phyloP scores from a whole-genome alignment of 2,888 invertebrate species.

The Tetragonisca angustula region DNA sequence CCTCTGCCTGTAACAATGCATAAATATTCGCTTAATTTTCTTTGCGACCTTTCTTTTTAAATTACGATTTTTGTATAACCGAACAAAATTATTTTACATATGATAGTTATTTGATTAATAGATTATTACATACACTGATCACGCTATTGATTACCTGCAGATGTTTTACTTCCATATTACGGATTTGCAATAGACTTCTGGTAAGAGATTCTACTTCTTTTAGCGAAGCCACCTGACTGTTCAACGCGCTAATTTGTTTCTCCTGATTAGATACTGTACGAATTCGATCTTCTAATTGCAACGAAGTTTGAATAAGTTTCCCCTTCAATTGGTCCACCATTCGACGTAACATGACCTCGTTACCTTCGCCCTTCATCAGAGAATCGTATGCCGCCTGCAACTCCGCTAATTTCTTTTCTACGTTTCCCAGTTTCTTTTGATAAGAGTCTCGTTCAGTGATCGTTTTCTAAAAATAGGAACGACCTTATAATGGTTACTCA shows the following conservation, averaged over 20 bases:
- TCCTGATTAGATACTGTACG: slow-evolving; percentile 87
- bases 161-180: slow-evolving; percentile 92
- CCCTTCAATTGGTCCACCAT: slow-evolving; percentile 77
- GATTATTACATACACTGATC: neutral
- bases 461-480: slow-evolving; percentile 67
- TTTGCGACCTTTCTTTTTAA: neutral
- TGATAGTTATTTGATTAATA: neutral
- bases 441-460: slow-evolving; percentile 76
- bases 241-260: slow-evolving; percentile 90
- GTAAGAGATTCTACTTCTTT: slow-evolving; percentile 93
- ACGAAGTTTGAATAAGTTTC: slow-evolving; percentile 73
- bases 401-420: slow-evolving; percentile 74
- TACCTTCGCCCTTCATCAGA: slow-evolving; percentile 55
- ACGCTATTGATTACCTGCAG: slow-evolving; percentile 85
- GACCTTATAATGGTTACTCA: neutral
- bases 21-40: neutral
- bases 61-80: neutral
- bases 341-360: slow-evolving; percentile 63
- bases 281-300: slow-evolving; percentile 76
- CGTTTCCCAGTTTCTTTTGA: slow-evolving; percentile 72
- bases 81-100: neutral
- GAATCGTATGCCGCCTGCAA: slow-evolving; percentile 71
- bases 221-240: slow-evolving; percentile 89
- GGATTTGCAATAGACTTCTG: slow-evolving; percentile 91
- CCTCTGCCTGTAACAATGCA: slow-evolving; percentile 85